These are phyloP conservation scores for Platycheirus rosarum DNA, from an alignment of 2,888 invertebrate species.

Conservation along the genomic window DNA sequence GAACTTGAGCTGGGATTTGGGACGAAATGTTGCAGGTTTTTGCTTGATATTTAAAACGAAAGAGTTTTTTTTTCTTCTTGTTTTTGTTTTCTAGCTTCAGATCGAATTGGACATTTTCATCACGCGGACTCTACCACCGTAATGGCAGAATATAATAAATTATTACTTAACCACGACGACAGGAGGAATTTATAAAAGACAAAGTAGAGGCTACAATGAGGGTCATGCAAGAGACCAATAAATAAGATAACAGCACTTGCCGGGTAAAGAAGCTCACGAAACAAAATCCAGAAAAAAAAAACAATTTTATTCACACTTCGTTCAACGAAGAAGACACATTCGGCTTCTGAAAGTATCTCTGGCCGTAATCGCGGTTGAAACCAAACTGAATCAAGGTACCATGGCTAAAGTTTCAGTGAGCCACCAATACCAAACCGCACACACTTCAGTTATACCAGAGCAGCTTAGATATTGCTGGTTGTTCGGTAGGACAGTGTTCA, in stretches of 20 bases:
- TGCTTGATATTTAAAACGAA: constrained; percentile 16
- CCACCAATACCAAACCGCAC: constrained; percentile 53
- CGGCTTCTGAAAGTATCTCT: constrained; percentile 59
- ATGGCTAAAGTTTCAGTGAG: constrained; percentile 55
- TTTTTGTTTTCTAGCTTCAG: constrained; percentile 9
- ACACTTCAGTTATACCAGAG: neutral
- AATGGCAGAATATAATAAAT: constrained; percentile 47
- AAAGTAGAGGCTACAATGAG: constrained; percentile 41
- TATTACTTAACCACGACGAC: constrained; percentile 33
- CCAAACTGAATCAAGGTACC: constrained; percentile 70
- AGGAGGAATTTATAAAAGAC: constrained; percentile 14
- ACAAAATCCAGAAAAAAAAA: constrained; percentile 2
- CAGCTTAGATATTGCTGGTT: constrained; percentile 29
- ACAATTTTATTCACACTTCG: constrained; percentile 5
- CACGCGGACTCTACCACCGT: constrained; percentile 43
- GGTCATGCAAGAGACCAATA: constrained; percentile 49
- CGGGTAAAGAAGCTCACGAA: constrained; percentile 32
- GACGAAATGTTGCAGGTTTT: constrained; percentile 20
- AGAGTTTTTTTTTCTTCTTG: constrained; percentile 6
- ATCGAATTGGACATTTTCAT: constrained; percentile 47
- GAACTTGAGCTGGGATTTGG: neutral
- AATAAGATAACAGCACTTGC: constrained; percentile 56
- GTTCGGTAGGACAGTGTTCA: constrained; percentile 37
- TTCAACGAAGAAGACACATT: constrained; percentile 5
- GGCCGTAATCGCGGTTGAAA: constrained; percentile 67